Percentiles rank a stretch among this genome's conserved stretches.
Evolutionary conservation across 2,113 vertebrate genomes (phyloP).

Genomic region (Cricetomys ansorgei): DNA sequence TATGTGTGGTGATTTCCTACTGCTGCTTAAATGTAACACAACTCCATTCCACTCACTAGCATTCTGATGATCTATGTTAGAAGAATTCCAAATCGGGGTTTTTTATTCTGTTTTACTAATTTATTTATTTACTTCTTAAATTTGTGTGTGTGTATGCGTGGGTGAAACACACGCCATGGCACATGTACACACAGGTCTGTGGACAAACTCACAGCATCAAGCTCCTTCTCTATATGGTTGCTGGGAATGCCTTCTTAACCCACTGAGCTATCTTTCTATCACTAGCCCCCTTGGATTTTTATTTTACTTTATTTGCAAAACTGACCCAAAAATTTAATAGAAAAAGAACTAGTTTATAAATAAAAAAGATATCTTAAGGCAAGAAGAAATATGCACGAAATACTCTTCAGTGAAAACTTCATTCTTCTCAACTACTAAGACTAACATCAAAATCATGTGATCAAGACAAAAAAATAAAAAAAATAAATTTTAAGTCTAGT

Average conservation of each 20-base stretch:
- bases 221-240: not conserved
- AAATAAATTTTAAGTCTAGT: not conserved
- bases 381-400: not conserved
- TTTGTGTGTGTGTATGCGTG: not conserved
- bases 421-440: not conserved
- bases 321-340: not conserved
- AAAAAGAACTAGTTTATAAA: not conserved
- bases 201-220: not conserved
- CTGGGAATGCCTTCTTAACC: not conserved
- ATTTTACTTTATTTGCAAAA: not conserved
- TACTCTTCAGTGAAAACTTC: not conserved
- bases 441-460: not conserved
- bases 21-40: conserved; percentile 11
- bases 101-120: not conserved
- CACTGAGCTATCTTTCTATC: not conserved
- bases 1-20: conserved; percentile 37
- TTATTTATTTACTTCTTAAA: not conserved
- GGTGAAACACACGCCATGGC: not conserved
- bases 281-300: not conserved
- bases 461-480: not conserved
- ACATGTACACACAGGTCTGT: not conserved
- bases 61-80: conserved; percentile 45
- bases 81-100: conserved; percentile 52
- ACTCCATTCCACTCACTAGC: not conserved
- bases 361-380: not conserved